Conservation (phyloP, 2,888 invertebrate genomes). For the Tholera decimalis region DNA sequence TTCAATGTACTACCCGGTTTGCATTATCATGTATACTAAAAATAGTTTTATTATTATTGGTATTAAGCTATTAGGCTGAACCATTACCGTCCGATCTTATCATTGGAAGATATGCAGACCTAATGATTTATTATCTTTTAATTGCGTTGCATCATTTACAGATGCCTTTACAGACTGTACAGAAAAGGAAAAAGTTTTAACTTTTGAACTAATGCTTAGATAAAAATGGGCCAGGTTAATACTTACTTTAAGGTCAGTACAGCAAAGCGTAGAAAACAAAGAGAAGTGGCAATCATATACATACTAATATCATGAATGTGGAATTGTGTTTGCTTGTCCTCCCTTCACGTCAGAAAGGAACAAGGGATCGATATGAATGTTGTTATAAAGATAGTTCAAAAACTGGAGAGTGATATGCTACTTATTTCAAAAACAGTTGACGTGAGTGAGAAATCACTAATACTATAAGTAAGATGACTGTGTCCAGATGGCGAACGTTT, state of each 20-base stretch:
- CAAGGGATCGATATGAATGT: too few species aligned
- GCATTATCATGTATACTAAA: constrained; percentile 56
- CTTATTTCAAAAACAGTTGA: too few species aligned
- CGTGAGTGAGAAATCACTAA: too few species aligned
- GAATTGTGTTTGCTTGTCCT: too few species aligned
- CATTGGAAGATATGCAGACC: constrained; percentile 61
- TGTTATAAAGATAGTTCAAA: too few species aligned
- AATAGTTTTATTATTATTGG: constrained; percentile 76
- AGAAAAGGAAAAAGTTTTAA: constrained; percentile 32
- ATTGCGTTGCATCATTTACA: constrained; percentile 66
- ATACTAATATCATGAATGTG: too few species aligned
- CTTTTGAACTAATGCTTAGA: constrained; percentile 29
- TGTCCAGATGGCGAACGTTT: too few species aligned
- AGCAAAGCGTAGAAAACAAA: not conserved
- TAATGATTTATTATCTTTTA: constrained; percentile 74
- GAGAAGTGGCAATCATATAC: not conserved
- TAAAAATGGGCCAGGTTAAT: constrained; percentile 15
- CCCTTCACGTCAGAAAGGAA: too few species aligned
- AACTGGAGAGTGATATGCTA: too few species aligned
- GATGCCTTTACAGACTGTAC: constrained; percentile 43
- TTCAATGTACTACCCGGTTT: constrained; percentile 33
- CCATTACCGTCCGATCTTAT: constrained; percentile 80
- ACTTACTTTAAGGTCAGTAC: not conserved
- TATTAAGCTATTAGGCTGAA: constrained; percentile 73
- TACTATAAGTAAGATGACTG: too few species aligned